phyloP scores from a whole-genome alignment of 2,888 invertebrate species.

The Ischnus inquisitorius region DNA sequence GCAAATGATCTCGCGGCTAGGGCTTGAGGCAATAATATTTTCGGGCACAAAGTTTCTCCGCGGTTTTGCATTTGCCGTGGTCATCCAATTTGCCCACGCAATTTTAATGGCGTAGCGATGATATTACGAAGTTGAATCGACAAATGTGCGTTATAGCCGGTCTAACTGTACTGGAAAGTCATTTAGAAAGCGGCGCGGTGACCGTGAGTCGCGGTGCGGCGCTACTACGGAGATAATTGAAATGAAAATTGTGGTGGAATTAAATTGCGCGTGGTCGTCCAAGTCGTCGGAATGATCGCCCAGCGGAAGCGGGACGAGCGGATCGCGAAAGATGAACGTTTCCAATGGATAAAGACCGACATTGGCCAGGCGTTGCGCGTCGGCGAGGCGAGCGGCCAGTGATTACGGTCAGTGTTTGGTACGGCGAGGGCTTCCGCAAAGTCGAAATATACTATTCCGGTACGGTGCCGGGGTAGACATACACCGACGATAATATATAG shows the following conservation, averaged over 20 bases:
- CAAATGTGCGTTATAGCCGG: not conserved
- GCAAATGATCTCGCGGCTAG: too few species aligned
- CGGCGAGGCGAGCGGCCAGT: constrained; percentile 22
- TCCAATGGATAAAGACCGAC: constrained; percentile 39
- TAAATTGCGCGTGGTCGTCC: constrained; percentile 34
- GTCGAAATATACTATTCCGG: constrained; percentile 1
- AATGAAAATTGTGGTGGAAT: constrained; percentile 23
- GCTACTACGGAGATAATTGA: constrained; percentile 25
- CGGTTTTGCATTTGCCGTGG: not conserved
- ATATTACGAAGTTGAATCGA: constrained; percentile 8
- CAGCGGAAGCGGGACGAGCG: constrained; percentile 28
- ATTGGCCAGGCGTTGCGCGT: constrained; percentile 26
- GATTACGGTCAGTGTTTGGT: constrained; percentile 41
- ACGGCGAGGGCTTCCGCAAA: constrained; percentile 1
- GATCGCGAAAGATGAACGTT: constrained; percentile 45
- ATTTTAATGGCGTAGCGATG: not conserved
- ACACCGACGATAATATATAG: not conserved
- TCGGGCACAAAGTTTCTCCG: too few species aligned
- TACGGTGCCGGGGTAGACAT: not conserved
- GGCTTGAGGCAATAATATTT: too few species aligned
- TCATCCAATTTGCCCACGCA: not conserved
- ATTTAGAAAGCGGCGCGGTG: not conserved
- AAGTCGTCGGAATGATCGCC: not conserved
- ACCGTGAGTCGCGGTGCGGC: not conserved
- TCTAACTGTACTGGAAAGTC: too few species aligned